These are phyloP conservation scores for Cinara cedri DNA, from an alignment of 2,888 invertebrate genomes.

Conservation along the genomic window DNA sequence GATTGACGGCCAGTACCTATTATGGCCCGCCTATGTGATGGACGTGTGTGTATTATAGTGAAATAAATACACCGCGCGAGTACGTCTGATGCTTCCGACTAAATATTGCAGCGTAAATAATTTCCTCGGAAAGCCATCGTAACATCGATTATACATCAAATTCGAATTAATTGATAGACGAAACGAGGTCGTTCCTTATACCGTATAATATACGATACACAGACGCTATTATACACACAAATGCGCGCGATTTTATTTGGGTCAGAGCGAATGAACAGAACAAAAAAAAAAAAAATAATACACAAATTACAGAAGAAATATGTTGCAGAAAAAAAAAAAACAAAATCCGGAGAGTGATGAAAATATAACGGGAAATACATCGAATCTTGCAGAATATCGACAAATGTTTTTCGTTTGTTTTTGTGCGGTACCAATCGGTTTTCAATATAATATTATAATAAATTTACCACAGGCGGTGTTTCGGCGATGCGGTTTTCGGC, in stretches of 20 bases:
- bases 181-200: constrained; percentile 29
- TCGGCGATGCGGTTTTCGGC: no score
- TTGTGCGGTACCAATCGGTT: no score
- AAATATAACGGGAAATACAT: not conserved
- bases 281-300: not conserved
- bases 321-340: no score
- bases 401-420: no score
- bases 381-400: not conserved
- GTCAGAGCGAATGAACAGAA: not conserved
- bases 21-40: no score
- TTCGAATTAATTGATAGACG: constrained; percentile 16
- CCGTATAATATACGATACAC: not conserved
- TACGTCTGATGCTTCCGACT: not conserved
- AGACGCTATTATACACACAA: not conserved
- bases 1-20: not conserved
- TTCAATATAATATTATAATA: no score
- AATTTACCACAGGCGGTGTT: no score
- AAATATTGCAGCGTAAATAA: not conserved
- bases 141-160: constrained; percentile 39
- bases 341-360: not conserved
- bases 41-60: no score
- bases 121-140: not conserved
- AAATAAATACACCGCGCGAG: not conserved
- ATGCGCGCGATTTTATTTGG: not conserved
- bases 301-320: not conserved